A percentile compares a stretch with the other conserved stretches of the same genome.
Evolutionary conservation across 2,113 vertebrate species (phyloP).

Genomic region (Actinemys pallida): DNA sequence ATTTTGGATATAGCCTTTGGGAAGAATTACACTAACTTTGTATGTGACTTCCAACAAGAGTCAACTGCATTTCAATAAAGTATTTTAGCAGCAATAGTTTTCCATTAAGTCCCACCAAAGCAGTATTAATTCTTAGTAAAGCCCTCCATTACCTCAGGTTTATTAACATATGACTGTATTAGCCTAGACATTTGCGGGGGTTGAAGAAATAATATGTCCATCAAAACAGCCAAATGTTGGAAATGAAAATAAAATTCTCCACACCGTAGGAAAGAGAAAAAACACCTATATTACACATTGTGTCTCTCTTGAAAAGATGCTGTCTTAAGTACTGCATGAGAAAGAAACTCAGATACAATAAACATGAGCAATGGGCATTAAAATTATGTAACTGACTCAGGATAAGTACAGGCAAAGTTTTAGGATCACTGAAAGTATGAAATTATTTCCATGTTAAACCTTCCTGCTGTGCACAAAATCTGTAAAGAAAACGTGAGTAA

Average conservation of each 20-base stretch:
- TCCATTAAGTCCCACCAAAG: not conserved
- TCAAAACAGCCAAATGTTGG: not conserved
- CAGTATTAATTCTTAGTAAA: not conserved
- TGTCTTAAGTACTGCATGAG: not conserved
- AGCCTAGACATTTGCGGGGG: not conserved
- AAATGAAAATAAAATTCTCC: not conserved
- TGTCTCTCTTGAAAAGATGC: not conserved
- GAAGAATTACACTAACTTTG: not conserved
- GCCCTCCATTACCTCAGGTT: not conserved
- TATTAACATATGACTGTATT: not conserved
- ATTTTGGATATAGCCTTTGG: not conserved
- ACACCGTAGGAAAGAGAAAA: not conserved
- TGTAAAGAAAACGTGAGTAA: fast-evolving
- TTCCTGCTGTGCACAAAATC: not conserved
- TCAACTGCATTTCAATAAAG: not conserved
- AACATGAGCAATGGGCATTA: not conserved
- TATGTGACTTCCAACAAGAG: not conserved
- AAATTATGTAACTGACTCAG: not conserved
- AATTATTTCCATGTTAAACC: not conserved
- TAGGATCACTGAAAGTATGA: not conserved
- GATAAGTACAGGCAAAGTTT: not conserved
- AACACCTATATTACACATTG: not conserved
- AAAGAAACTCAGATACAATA: not conserved
- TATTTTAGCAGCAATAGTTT: not conserved
- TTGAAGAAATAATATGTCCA: not conserved